phyloP scores from a whole-genome alignment of 1,140 invertebrate genomes.

The Drosophila mojavensis region DNA sequence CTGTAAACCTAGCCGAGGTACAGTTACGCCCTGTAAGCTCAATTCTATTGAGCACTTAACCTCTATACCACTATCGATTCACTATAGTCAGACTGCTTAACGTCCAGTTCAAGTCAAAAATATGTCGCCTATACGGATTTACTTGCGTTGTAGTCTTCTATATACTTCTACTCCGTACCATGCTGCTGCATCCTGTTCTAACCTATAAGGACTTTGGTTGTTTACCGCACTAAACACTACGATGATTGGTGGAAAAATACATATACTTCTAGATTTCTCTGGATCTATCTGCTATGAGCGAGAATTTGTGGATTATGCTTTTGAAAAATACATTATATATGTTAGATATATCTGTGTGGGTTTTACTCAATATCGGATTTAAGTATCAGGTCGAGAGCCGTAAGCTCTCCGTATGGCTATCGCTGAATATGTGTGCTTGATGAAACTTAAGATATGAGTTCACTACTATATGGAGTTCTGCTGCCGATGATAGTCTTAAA shows the following conservation, averaged over 20 bases:
- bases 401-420: slow-evolving; percentile 62
- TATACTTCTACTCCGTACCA: slow-evolving; percentile 2
- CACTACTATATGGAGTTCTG: slow-evolving; percentile 45
- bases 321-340: slow-evolving; percentile 50
- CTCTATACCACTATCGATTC: slow-evolving; percentile 37
- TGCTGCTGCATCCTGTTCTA: slow-evolving; percentile 54
- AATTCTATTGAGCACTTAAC: slow-evolving; percentile 59
- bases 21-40: slow-evolving; percentile 55
- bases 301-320: slow-evolving; percentile 23
- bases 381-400: slow-evolving; percentile 30
- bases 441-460: slow-evolving; percentile 67
- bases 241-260: slow-evolving; percentile 82
- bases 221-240: slow-evolving; percentile 80
- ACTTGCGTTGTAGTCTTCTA: neutral
- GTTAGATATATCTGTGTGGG: neutral
- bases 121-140: slow-evolving; percentile 40
- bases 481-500: slow-evolving; percentile 57
- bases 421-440: slow-evolving; percentile 66
- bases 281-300: slow-evolving; percentile 10
- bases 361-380: slow-evolving; percentile 18
- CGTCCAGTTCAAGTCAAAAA: slow-evolving; percentile 64
- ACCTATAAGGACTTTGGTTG: slow-evolving; percentile 82
- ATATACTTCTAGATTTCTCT: slow-evolving; percentile 61
- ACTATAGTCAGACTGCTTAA: slow-evolving; percentile 63
- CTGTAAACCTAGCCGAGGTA: slow-evolving; percentile 32